Conservation (phyloP, 2,113 vertebrate species). For the Phalacrocorax aristotelis region DNA sequence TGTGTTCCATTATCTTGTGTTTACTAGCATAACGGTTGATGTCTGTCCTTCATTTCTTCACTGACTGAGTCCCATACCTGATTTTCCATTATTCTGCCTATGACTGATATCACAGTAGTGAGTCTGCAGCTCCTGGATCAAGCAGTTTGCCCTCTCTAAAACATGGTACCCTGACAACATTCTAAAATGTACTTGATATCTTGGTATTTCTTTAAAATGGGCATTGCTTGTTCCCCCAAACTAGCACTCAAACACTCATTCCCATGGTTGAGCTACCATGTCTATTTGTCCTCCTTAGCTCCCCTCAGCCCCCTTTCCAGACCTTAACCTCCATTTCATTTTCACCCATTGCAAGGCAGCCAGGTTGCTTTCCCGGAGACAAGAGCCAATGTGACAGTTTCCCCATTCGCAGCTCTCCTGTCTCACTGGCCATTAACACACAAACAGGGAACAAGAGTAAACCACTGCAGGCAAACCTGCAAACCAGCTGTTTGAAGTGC, state of each 20-base stretch:
- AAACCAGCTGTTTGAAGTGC: not conserved
- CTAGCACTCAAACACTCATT: not conserved
- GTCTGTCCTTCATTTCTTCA: not conserved
- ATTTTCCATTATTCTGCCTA: not conserved
- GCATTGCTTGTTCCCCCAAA: not conserved
- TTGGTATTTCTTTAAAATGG: not conserved
- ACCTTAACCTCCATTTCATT: not conserved
- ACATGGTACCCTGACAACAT: not conserved
- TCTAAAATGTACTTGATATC: not conserved
- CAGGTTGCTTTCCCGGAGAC: not conserved
- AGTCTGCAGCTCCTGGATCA: not conserved
- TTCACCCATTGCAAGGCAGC: not conserved
- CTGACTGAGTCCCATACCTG: not conserved
- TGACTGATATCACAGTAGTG: not conserved
- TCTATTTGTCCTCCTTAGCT: not conserved
- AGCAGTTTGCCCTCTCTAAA: not conserved
- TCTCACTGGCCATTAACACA: not conserved
- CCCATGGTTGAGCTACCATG: not conserved
- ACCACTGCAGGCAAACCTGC: not conserved
- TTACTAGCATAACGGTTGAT: not conserved
- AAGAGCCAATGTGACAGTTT: not conserved
- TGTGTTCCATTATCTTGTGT: not conserved
- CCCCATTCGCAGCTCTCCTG: not conserved
- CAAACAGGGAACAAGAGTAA: rapidly evolving
- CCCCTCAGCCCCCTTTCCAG: not conserved